These are phyloP conservation scores for Tetropium fuscum DNA, from an alignment of 2,888 invertebrate species.

Conservation along the genomic window DNA sequence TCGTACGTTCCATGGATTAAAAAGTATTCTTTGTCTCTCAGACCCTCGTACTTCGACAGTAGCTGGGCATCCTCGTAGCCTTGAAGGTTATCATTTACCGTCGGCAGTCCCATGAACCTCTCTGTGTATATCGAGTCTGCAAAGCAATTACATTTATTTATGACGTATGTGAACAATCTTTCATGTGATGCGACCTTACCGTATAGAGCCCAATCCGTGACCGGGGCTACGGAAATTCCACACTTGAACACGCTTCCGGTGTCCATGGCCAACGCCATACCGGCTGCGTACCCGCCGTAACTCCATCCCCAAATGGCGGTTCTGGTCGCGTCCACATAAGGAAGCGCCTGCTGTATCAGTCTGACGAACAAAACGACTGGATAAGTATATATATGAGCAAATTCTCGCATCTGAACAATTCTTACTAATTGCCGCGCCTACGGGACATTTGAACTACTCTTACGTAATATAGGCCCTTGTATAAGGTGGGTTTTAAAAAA, in stretches of 20 bases:
- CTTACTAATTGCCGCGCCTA: too few relatives aligned
- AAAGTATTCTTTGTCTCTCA: slow-evolving; percentile 82
- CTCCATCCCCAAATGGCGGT: slow-evolving; percentile 99
- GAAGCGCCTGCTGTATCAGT: slow-evolving; percentile 73
- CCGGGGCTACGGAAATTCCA: slow-evolving; percentile 95
- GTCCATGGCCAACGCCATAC: slow-evolving; percentile 87
- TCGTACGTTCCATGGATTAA: slow-evolving; percentile 95
- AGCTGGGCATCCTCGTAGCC: slow-evolving; percentile 85
- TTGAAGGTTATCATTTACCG: slow-evolving; percentile 73
- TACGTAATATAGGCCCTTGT: too few relatives aligned
- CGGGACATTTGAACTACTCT: too few relatives aligned
- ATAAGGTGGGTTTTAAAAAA: too few relatives aligned
- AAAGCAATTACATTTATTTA: slow-evolving; percentile 45
- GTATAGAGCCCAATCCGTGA: slow-evolving; percentile 96
- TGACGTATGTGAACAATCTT: too few relatives aligned
- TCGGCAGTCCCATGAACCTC: slow-evolving; percentile 93
- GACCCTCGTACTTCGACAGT: slow-evolving; percentile 72
- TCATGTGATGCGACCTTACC: too few relatives aligned
- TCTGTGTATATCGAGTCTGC: slow-evolving; percentile 97
- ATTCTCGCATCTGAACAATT: too few relatives aligned
- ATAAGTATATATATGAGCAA: too few relatives aligned
- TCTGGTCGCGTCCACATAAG: slow-evolving; percentile 82
- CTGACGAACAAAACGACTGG: slow-evolving; percentile 63
- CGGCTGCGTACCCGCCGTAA: slow-evolving; percentile 95
- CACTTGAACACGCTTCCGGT: slow-evolving; percentile 84